These are phyloP conservation scores for Virgularia gustaviana DNA, from an alignment of 92 coral and sea anemone species.

Conservation along the genomic window DNA sequence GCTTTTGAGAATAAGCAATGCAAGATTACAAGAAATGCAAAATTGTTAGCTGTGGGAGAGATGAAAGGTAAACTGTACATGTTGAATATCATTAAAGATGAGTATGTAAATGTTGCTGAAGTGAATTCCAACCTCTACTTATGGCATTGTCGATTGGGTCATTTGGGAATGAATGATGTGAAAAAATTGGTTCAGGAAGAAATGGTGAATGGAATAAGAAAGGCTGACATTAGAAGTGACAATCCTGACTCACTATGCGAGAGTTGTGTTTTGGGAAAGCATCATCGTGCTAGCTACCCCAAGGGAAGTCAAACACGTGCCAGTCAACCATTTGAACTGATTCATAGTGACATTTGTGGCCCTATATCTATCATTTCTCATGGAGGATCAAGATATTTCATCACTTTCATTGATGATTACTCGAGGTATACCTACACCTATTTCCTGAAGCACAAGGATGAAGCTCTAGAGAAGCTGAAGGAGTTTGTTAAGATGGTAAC, in stretches of 20 bases:
- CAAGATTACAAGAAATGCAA: background rate
- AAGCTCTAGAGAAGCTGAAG: constrained; percentile 42
- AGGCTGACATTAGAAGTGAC: background rate
- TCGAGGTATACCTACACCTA: constrained; percentile 32
- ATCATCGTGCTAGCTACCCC: constrained; percentile 21
- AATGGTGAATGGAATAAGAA: constrained; percentile 32
- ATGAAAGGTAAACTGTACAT: background rate
- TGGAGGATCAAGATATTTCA: constrained; percentile 39
- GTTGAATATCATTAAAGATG: background rate
- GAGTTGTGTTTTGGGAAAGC: constrained; percentile 31
- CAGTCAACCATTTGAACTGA: constrained; percentile 29
- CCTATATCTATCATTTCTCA: constrained; percentile 38
- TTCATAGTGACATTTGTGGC: constrained; percentile 45
- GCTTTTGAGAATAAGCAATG: background rate
- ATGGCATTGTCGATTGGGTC: constrained; percentile 46
- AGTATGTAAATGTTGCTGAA: constrained; percentile 31
- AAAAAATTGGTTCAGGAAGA: constrained; percentile 23
- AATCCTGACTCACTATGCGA: constrained; percentile 10
- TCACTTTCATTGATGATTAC: constrained; percentile 41
- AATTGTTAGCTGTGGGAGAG: background rate
- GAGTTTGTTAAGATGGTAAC: constrained; percentile 39
- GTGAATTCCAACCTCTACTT: constrained; percentile 20
- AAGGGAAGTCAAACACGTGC: constrained; percentile 34
- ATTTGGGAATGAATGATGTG: constrained; percentile 32
- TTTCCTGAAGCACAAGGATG: constrained; percentile 36